A percentile compares a stretch with the other conserved stretches of the same genome.
These are phyloP conservation scores for Odocoileus virginianus DNA, from an alignment of 2,113 vertebrate genomes.

Conservation along the genomic window DNA sequence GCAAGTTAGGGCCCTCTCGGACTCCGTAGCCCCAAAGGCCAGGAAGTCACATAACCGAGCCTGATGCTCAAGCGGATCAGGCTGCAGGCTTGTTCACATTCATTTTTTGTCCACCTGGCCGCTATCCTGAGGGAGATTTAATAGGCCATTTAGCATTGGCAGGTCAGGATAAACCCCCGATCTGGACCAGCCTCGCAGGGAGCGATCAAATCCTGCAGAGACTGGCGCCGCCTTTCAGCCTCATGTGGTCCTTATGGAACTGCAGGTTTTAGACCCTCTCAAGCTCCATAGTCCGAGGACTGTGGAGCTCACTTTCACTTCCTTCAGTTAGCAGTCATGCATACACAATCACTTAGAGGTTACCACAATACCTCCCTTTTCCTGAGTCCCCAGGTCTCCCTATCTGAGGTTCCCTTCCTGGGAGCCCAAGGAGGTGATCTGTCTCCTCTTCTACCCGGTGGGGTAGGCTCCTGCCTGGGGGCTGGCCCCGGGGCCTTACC, in stretches of 20 bases:
- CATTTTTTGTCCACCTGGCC: background rate
- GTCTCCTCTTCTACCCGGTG: background rate
- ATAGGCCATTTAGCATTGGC: background rate
- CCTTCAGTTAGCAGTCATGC: background rate
- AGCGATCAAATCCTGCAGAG: background rate
- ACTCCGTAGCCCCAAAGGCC: rapidly evolving
- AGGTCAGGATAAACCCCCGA: background rate
- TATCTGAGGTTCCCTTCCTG: background rate
- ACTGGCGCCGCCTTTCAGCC: background rate
- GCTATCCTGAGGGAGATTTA: background rate
- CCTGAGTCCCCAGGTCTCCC: background rate
- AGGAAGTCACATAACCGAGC: background rate
- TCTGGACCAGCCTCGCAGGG: rapidly evolving
- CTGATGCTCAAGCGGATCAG: background rate
- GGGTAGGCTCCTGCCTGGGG: background rate
- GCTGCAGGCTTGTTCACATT: background rate
- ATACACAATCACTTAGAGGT: background rate
- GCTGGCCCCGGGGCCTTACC: background rate
- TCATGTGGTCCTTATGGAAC: rapidly evolving
- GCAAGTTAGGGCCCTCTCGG: background rate
- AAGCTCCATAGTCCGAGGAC: background rate
- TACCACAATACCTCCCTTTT: background rate
- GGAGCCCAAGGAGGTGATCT: background rate
- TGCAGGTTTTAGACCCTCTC: background rate
- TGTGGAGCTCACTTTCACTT: background rate